Base-by-base conservation (phyloP, 2,888 invertebrate genomes). In the Polymixis lichenea region DNA sequence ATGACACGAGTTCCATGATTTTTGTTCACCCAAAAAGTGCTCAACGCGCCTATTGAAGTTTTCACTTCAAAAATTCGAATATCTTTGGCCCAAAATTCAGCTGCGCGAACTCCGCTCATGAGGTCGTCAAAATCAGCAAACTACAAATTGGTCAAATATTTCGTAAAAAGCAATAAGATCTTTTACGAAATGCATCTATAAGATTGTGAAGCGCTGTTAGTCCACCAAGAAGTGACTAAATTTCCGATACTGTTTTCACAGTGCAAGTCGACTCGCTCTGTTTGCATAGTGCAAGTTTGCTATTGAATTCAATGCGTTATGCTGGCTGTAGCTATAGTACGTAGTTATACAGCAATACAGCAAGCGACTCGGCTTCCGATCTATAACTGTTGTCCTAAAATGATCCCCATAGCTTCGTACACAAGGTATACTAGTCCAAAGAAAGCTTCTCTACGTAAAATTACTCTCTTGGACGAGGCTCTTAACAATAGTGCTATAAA, bases 401-500 rank as follows among this genome's bases (percentile, higher is more conserved):
- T 67, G 43, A 69, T 19, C 49, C 49, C 49, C 70, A 46, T 49
- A 70, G 28, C 28, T 46, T 28, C 11, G 28, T 32, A 71, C n/a
- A 3, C n/a, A n/a, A n/a, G 4, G 43, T 17, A 32, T 13, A 65
- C 19, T 11, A 69, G 32, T 22, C n/a, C 9, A 70, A 32, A 19
- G 5, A 28, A 17, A 32, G 13, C 28, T 46, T 17, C 46, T 46
- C 8, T 46, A 32, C 6, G 3, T 32, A 71, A 72, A 73, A 71
- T 72, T 38, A 67, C 11, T 32, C 8, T 7, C 4, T n/a, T n/a
- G 15, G 32, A 49, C 9, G 19, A 49, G 19, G 22, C 15, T 17
- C 15, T 13, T 32, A 32, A 49, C 70, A 28, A 46, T 13, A 28
- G n/a, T 19, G 15, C 32, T 72, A 19, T 72, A n/a, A 72, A 72